Percentiles rank a stretch among this genome's conserved stretches.
Evolutionary conservation across 2,888 invertebrate species (phyloP).

Genomic region (Mythimna impura): DNA sequence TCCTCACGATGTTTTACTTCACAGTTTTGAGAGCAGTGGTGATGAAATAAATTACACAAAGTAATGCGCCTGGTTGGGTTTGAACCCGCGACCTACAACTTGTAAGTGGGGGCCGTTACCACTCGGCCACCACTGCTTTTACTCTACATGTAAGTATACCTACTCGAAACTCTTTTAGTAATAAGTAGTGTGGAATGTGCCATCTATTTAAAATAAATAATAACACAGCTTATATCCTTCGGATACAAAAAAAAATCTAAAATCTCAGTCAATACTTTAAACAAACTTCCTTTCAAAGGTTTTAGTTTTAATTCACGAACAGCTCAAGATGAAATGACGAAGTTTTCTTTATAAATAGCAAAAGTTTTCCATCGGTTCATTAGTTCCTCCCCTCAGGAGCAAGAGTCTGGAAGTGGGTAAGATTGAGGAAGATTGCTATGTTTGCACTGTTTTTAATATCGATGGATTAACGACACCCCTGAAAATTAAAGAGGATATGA

Average conservation of each 20-base stretch:
- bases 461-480: conserved; percentile 85
- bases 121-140: too few species aligned
- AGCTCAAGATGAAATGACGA: conserved; percentile 59
- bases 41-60: too few species aligned
- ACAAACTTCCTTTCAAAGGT: conserved; percentile 42
- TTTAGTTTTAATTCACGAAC: conserved; percentile 54
- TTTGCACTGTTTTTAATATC: conserved; percentile 85
- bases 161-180: too few species aligned
- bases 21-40: too few species aligned
- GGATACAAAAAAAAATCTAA: conserved; percentile 4
- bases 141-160: too few species aligned
- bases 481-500: conserved; percentile 86
- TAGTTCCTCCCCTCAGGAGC: conserved; percentile 77
- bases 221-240: not conserved
- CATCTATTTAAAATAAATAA: not conserved
- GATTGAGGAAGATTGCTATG: conserved; percentile 74
- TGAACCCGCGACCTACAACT: too few species aligned
- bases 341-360: conserved; percentile 69
- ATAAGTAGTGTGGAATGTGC: too few species aligned
- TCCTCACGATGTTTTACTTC: too few species aligned
- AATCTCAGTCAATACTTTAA: conserved; percentile 37
- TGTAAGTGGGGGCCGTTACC: too few species aligned
- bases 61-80: too few species aligned
- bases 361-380: conserved; percentile 81
- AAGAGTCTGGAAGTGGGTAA: conserved; percentile 64